Percentiles rank a stretch among this genome's conserved stretches.
Evolutionary conservation across 1,140 invertebrate genomes (phyloP).

Genomic region (Protaetia brevitarsis): DNA sequence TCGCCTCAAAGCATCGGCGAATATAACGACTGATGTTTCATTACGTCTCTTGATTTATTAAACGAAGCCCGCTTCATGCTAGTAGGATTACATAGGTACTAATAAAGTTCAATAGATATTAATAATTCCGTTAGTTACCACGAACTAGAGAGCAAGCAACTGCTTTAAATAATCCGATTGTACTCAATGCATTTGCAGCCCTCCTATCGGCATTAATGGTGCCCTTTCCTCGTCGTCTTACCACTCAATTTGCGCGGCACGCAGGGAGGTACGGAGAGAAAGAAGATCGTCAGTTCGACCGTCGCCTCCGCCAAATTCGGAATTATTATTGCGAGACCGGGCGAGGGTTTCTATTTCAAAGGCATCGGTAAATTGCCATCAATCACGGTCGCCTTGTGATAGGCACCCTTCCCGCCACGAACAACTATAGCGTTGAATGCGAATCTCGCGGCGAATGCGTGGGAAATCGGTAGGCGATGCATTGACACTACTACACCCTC

Average conservation of each 20-base stretch:
- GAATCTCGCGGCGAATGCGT: conserved; percentile 32
- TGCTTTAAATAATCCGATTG: conserved; percentile 9
- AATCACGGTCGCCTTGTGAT: conserved; percentile 22
- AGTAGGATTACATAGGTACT: not conserved
- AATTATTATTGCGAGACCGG: not conserved
- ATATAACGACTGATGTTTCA: no score
- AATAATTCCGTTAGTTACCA: not conserved
- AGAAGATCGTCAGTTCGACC: not conserved
- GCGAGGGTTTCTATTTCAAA: conserved; percentile 20
- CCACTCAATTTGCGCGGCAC: not conserved
- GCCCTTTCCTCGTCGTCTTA: not conserved
- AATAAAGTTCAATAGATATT: not conserved
- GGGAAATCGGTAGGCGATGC: conserved; percentile 28
- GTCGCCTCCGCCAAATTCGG: not conserved
- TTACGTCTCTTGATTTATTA: not conserved
- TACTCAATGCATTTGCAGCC: not conserved
- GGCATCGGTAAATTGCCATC: conserved; percentile 19
- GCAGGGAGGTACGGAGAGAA: not conserved
- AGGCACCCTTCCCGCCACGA: not conserved
- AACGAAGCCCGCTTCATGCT: not conserved
- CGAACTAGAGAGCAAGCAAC: not conserved
- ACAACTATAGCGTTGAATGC: not conserved
- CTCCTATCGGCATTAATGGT: not conserved
- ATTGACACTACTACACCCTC: conserved; percentile 30
- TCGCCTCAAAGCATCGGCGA: no score